Evolutionary conservation across 2,113 vertebrate species (phyloP).

Genomic region (Physeter macrocephalus): DNA sequence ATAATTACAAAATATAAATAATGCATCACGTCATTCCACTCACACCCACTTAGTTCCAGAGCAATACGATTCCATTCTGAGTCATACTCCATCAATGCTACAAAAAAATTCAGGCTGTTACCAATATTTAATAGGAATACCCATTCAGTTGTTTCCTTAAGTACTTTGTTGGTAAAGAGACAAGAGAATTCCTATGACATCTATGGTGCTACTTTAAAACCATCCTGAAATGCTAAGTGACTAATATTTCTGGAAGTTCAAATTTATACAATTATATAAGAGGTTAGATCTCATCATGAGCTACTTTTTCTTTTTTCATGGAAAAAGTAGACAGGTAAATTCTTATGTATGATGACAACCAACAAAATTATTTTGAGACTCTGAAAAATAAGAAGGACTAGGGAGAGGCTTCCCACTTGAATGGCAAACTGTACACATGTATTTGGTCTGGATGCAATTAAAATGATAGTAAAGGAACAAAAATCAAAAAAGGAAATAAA

Average conservation of each 20-base stretch:
- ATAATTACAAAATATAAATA: conserved; percentile 30
- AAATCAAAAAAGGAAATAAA: neutral
- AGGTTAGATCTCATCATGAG: neutral
- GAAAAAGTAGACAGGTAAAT: neutral
- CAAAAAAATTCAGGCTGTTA: neutral
- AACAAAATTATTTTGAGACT: neutral
- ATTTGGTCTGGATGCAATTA: neutral
- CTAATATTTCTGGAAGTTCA: conserved; percentile 5
- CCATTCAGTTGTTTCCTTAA: conserved; percentile 11
- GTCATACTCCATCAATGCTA: neutral
- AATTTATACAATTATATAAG: neutral
- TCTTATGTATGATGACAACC: neutral
- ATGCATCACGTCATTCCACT: neutral
- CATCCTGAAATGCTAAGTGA: neutral
- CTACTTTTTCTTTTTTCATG: neutral
- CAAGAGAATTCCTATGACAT: neutral
- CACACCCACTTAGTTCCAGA: neutral
- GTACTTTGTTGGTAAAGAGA: neutral
- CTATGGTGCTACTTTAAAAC: neutral
- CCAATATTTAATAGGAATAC: neutral
- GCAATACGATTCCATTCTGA: neutral
- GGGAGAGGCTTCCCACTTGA: neutral
- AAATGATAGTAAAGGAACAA: neutral
- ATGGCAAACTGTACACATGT: neutral
- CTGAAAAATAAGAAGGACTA: neutral